phyloP scores from a whole-genome alignment of 35 echinoderm and acorn worm genomes.

The Stichopus chloronotus region DNA sequence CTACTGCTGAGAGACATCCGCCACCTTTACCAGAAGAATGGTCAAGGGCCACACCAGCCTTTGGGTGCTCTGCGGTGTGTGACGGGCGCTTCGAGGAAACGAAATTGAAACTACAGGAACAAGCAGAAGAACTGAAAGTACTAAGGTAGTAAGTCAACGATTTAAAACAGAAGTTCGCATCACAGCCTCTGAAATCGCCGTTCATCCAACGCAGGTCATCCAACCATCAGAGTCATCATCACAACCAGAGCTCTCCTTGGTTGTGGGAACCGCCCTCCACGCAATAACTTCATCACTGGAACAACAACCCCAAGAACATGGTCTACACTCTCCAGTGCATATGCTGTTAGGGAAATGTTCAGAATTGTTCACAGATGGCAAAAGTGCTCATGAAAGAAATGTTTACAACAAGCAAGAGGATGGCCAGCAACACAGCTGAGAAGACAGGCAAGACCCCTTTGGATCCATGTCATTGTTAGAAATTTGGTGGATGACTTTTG shows the following conservation, averaged over 20 bases:
- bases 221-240: too few species aligned
- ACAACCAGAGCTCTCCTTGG: not conserved
- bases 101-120: not conserved
- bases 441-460: not conserved
- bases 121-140: not conserved
- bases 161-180: not conserved
- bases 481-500: not conserved
- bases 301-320: not conserved
- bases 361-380: not conserved
- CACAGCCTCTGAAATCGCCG: not conserved
- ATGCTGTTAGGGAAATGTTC: not conserved
- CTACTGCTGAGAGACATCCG: not conserved
- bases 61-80: not conserved
- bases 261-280: not conserved
- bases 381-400: not conserved
- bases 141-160: not conserved
- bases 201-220: not conserved
- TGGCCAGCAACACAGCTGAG: not conserved
- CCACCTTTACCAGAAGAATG: slow-evolving; percentile 21
- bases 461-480: not conserved
- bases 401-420: not conserved
- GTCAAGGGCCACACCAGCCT: slow-evolving; percentile 3
- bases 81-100: not conserved
- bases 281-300: not conserved
- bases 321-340: not conserved